phyloP scores from a whole-genome alignment of 1,140 invertebrate species.

The Leptoteleia sp. region DNA sequence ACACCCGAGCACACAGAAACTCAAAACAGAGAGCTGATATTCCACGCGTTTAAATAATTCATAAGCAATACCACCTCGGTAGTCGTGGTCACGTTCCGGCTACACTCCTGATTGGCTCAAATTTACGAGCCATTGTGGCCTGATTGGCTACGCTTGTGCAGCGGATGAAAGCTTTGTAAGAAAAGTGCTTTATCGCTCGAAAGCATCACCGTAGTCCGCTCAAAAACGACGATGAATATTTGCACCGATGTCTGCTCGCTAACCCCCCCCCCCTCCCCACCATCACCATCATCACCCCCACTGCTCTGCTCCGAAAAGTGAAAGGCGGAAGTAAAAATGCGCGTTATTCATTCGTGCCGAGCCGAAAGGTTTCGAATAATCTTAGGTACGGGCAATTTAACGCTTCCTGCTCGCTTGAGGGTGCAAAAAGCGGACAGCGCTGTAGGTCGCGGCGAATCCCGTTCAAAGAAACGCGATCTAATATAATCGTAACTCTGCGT shows the following conservation, averaged over 20 bases:
- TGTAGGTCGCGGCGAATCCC: too few relatives aligned
- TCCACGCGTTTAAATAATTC: conserved; percentile 78
- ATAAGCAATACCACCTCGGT: conserved; percentile 77
- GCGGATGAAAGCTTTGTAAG: conserved; percentile 72
- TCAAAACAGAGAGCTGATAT: conserved; percentile 65
- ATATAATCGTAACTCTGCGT: conserved; percentile 26
- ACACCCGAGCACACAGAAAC: conserved; percentile 55
- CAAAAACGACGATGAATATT: too few relatives aligned
- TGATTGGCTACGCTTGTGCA: conserved; percentile 80
- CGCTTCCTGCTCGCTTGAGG: not conserved
- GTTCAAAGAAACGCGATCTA: conserved; percentile 26
- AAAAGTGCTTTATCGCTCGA: conserved; percentile 75
- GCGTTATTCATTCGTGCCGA: too few relatives aligned
- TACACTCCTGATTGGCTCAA: conserved; percentile 78
- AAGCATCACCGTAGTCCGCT: conserved; percentile 69
- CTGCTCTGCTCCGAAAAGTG: too few relatives aligned
- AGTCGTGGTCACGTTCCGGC: conserved; percentile 77
- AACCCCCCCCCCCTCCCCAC: too few relatives aligned
- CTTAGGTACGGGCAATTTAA: conserved; percentile 1
- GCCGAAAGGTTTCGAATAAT: conserved; percentile 36
- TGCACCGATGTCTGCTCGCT: too few relatives aligned
- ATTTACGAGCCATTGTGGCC: conserved; percentile 80
- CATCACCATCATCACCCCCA: too few relatives aligned
- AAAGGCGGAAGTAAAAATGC: too few relatives aligned
- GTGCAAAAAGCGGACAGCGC: not conserved